Percentiles rank a stretch among this genome's conserved stretches.
Conservation (phyloP, 2,113 vertebrate genomes). For the Ameiurus melas region DNA sequence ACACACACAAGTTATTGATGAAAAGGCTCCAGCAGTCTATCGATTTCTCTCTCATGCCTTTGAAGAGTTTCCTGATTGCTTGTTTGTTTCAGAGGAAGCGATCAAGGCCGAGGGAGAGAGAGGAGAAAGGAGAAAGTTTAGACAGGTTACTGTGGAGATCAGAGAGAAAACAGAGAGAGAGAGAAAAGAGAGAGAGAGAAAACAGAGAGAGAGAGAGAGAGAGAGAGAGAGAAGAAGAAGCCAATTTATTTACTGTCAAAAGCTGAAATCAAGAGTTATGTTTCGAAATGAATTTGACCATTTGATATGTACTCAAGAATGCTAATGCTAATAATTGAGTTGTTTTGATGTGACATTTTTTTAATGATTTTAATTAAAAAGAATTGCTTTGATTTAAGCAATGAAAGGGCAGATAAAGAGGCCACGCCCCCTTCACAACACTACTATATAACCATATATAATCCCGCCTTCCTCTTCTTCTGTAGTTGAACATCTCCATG, state of each 20-base stretch:
- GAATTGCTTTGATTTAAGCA: not conserved
- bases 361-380: too few relatives aligned
- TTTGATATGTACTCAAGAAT: too few relatives aligned
- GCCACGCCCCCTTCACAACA: not conserved
- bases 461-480: not conserved
- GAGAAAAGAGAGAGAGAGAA: slow-evolving; percentile 52
- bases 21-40: slow-evolving; percentile 64
- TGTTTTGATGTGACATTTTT: too few relatives aligned
- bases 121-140: slow-evolving; percentile 56
- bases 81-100: slow-evolving; percentile 45
- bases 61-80: slow-evolving; percentile 67
- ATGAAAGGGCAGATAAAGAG: not conserved
- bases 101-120: slow-evolving; percentile 53
- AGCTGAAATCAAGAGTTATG: too few relatives aligned
- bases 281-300: too few relatives aligned
- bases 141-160: slow-evolving; percentile 60
- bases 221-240: too few relatives aligned
- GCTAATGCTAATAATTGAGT: too few relatives aligned
- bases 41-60: slow-evolving; percentile 65
- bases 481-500: not conserved
- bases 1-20: slow-evolving; percentile 70
- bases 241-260: too few relatives aligned
- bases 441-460: not conserved
- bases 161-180: slow-evolving; percentile 59
- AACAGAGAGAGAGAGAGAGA: not conserved